Percentiles rank a stretch among this genome's conserved stretches.
Evolutionary conservation across 2,113 vertebrate genomes (phyloP).

Genomic region (Tenrec ecaudatus): DNA sequence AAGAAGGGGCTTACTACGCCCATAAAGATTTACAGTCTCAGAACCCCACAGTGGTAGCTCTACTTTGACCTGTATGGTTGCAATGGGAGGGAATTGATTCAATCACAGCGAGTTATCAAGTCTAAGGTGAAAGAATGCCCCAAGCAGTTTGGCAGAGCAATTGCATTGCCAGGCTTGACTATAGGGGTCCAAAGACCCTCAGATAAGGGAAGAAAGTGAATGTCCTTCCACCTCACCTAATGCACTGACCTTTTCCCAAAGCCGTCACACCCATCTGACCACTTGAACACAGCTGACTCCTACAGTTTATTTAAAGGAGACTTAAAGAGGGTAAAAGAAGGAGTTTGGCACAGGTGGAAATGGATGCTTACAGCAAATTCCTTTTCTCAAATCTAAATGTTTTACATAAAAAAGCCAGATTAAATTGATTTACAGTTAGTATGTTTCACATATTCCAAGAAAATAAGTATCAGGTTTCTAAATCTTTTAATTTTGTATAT

Average conservation of each 20-base stretch:
- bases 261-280: neutral
- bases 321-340: neutral
- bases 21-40: too few species aligned
- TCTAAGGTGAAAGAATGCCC: neutral
- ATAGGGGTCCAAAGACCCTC: neutral
- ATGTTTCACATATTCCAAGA: conserved; percentile 6
- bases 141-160: neutral
- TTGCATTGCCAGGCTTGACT: neutral
- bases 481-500: conserved; percentile 47
- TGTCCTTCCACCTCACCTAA: neutral
- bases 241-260: neutral
- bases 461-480: neutral
- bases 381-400: neutral
- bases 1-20: too few species aligned
- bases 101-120: too few species aligned
- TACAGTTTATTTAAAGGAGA: neutral
- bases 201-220: neutral
- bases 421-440: neutral
- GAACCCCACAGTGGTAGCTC: too few species aligned
- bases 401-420: neutral
- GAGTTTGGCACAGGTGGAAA: neutral
- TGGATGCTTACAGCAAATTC: neutral
- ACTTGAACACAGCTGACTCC: neutral
- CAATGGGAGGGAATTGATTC: too few species aligned
- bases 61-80: too few species aligned